Evolutionary conservation across 2,888 invertebrate species (phyloP).

Genomic region (Eledona agricola): DNA sequence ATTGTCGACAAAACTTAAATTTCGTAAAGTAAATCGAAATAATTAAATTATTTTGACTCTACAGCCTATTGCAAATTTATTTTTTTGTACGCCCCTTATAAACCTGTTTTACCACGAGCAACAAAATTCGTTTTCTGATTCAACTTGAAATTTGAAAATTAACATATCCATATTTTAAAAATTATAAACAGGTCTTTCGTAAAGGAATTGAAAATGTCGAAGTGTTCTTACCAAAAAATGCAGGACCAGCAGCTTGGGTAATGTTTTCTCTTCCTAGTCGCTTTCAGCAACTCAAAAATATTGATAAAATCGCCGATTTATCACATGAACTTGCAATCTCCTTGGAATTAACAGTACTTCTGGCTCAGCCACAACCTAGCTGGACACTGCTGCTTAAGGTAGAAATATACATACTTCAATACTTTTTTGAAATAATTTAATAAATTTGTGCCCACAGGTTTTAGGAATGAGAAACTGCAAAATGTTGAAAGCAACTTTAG

Average conservation of each 20-base stretch:
- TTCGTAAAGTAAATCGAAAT: too few species aligned
- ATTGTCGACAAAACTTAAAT: too few species aligned
- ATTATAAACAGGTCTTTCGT: constrained; percentile 67
- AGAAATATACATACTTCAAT: constrained; percentile 6
- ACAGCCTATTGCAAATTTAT: too few species aligned
- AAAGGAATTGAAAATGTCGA: constrained; percentile 68
- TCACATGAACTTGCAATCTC: constrained; percentile 70
- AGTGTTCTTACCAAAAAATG: constrained; percentile 66
- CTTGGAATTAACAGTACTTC: constrained; percentile 74
- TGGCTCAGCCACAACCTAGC: constrained; percentile 81
- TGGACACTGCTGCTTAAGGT: constrained; percentile 82
- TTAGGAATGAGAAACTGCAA: constrained; percentile 76
- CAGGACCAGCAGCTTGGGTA: constrained; percentile 74
- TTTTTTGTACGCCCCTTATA: too few species aligned
- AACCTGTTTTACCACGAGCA: too few species aligned
- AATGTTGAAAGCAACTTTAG: constrained; percentile 68
- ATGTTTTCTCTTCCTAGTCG: constrained; percentile 73
- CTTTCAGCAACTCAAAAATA: constrained; percentile 63
- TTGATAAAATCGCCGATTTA: constrained; percentile 62
- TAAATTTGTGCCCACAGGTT: constrained; percentile 64
- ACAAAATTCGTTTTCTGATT: too few species aligned
- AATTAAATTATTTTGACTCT: too few species aligned
- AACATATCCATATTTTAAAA: too few species aligned
- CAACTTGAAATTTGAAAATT: too few species aligned
- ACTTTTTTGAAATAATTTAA: constrained; percentile 2